phyloP scores from a whole-genome alignment of 2,888 invertebrate species.

The Saturnia pavonia region DNA sequence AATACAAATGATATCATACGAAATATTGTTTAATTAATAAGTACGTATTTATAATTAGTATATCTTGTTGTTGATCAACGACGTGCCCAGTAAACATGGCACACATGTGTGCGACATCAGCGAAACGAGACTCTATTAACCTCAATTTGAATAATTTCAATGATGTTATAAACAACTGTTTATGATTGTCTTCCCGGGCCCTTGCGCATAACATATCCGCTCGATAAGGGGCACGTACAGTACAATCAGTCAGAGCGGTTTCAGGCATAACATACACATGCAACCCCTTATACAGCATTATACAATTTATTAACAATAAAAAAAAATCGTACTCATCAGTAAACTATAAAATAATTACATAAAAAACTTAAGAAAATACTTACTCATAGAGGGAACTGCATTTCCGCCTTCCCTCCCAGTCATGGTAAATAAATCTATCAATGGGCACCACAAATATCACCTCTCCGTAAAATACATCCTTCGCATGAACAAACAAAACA shows the following conservation, averaged over 20 bases:
- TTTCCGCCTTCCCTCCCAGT: slow-evolving; percentile 79
- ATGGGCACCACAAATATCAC: slow-evolving; percentile 75
- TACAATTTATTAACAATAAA: not conserved
- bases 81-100: slow-evolving; percentile 69
- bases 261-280: not conserved
- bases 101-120: slow-evolving; percentile 78
- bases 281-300: slow-evolving; percentile 6
- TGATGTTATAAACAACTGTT: slow-evolving; percentile 70
- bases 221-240: slow-evolving; percentile 64
- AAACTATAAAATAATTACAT: not conserved
- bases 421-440: slow-evolving; percentile 72
- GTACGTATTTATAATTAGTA: slow-evolving; percentile 54
- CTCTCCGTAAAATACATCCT: slow-evolving; percentile 71
- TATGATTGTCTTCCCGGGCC: slow-evolving; percentile 67
- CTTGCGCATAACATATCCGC: slow-evolving; percentile 65
- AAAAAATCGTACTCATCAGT: not conserved
- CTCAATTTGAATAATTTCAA: slow-evolving; percentile 77
- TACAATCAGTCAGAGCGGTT: slow-evolving; percentile 53
- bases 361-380: slow-evolving; percentile 51
- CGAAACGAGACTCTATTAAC: slow-evolving; percentile 75
- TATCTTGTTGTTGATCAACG: slow-evolving; percentile 69
- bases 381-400: slow-evolving; percentile 80
- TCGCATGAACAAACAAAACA: slow-evolving; percentile 56
- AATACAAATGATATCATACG: slow-evolving; percentile 40
- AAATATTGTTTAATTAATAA: slow-evolving; percentile 54